These are phyloP conservation scores for Aquatica leii DNA, from an alignment of 2,888 invertebrate species.

Conservation along the genomic window DNA sequence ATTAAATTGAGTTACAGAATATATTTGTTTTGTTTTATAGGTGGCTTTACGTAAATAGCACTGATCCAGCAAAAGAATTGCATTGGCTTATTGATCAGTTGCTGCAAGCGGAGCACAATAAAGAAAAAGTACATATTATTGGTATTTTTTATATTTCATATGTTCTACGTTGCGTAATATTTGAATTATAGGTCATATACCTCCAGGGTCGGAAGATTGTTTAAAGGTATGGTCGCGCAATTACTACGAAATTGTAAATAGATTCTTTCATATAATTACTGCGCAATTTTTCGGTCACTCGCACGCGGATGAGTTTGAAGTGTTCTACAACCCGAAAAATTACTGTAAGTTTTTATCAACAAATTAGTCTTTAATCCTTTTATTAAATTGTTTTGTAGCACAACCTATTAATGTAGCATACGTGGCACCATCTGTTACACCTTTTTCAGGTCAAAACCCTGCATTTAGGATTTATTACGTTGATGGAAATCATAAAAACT, in stretches of 20 bases:
- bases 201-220: conserved; percentile 92
- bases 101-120: conserved; percentile 89
- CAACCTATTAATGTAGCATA: conserved; percentile 88
- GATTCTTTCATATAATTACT: conserved; percentile 87
- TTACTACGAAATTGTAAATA: conserved; percentile 85
- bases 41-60: conserved; percentile 94
- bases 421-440: conserved; percentile 93
- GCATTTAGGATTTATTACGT: conserved; percentile 95
- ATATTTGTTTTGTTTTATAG: conserved; percentile 62
- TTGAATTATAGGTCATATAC: conserved; percentile 77
- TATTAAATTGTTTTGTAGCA: conserved; percentile 59
- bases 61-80: conserved; percentile 93
- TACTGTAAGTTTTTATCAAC: conserved; percentile 64
- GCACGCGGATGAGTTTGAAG: conserved; percentile 91
- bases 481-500: conserved; percentile 86
- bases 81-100: conserved; percentile 94
- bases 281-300: conserved; percentile 95
- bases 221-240: conserved; percentile 95
- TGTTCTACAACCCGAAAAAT: conserved; percentile 87
- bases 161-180: too few species aligned
- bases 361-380: conserved; percentile 22
- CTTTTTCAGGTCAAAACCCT: conserved; percentile 90
- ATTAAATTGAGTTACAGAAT: conserved; percentile 5
- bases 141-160: too few species aligned
- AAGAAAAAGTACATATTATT: conserved; percentile 96